Conservation (phyloP, 2,797 vertebrate species). For the Adelosebastes latens region DNA sequence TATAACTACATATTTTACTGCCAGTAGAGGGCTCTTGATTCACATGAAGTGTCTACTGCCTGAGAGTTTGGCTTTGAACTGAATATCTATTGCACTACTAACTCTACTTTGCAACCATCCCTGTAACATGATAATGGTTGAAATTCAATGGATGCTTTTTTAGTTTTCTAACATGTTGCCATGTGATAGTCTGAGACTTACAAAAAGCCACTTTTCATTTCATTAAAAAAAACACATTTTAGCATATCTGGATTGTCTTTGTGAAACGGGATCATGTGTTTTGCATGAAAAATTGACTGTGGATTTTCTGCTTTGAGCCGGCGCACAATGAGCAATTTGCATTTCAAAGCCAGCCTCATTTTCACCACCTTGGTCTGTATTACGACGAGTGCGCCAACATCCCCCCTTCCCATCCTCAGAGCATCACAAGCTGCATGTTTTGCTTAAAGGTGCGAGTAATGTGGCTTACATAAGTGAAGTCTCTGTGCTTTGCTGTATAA, state of each 20-base stretch:
- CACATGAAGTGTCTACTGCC: conserved; percentile 25
- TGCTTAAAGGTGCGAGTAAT: conserved; percentile 62
- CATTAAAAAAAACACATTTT: conserved; percentile 53
- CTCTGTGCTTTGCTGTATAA: conserved; percentile 27
- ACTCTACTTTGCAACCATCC: conserved; percentile 2
- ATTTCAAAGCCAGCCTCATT: conserved; percentile 69
- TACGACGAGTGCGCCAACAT: conserved; percentile 6
- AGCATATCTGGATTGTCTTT: conserved; percentile 40
- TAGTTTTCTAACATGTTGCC: conserved; percentile 23
- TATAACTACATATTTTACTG: not conserved
- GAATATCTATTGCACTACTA: conserved; percentile 33
- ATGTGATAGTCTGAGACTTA: conserved; percentile 4
- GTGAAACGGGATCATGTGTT: conserved; percentile 42
- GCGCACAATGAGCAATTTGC: conserved; percentile 61
- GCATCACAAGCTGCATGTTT: conserved; percentile 25
- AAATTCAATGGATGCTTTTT: conserved; percentile 13
- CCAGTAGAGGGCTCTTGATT: conserved; percentile 75
- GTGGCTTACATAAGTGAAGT: conserved; percentile 62
- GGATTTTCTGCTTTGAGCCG: conserved; percentile 28
- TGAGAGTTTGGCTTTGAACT: conserved; percentile 4
- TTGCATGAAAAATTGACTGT: conserved; percentile 38
- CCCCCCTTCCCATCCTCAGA: not conserved
- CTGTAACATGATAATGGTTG: conserved; percentile 17
- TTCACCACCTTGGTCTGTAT: conserved; percentile 45
- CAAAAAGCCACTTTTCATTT: conserved; percentile 27